A percentile compares a stretch with the other conserved stretches of the same genome.
These are phyloP conservation scores for Galaxias olidus DNA, from an alignment of 2,797 vertebrate species.

Conservation along the genomic window DNA sequence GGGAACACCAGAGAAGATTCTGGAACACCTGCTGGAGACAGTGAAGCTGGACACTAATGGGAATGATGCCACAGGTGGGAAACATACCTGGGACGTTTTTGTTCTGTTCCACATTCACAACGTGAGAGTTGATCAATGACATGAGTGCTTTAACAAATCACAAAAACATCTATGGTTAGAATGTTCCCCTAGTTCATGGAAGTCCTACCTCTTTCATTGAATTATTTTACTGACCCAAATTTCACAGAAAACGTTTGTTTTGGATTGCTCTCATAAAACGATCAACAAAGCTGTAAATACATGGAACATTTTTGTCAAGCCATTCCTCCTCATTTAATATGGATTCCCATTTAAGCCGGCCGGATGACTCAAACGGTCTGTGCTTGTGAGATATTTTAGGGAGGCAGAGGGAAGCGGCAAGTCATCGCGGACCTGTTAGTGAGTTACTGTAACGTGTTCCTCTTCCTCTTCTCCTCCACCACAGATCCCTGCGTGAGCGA, in stretches of 20 bases:
- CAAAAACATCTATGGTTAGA: too few relatives aligned
- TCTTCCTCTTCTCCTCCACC: slow-evolving; percentile 31
- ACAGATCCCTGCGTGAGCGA: slow-evolving; percentile 87
- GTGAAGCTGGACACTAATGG: slow-evolving; percentile 84
- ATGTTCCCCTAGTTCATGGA: too few relatives aligned
- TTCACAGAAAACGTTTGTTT: slow-evolving; percentile 7
- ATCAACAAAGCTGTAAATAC: neutral
- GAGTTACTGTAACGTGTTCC: slow-evolving; percentile 7
- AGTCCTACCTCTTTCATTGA: neutral
- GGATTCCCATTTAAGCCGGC: slow-evolving; percentile 12
- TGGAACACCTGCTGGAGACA: slow-evolving; percentile 91
- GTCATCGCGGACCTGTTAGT: slow-evolving; percentile 12
- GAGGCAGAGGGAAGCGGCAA: neutral
- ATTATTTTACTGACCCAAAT: neutral
- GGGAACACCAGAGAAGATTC: slow-evolving; percentile 94
- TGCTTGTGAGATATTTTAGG: neutral
- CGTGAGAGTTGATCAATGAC: too few relatives aligned
- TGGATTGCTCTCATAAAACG: slow-evolving; percentile 3
- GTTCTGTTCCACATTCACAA: neutral
- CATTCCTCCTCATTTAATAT: slow-evolving; percentile 18
- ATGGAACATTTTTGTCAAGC: slow-evolving; percentile 5
- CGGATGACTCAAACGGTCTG: slow-evolving; percentile 25
- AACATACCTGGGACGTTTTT: neutral
- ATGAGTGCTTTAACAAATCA: too few relatives aligned
- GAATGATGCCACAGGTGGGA: slow-evolving; percentile 81